Percentiles rank a stretch among this genome's conserved stretches.
phyloP scores from a whole-genome alignment of 2,113 vertebrate species.

The Heteronetta atricapilla region DNA sequence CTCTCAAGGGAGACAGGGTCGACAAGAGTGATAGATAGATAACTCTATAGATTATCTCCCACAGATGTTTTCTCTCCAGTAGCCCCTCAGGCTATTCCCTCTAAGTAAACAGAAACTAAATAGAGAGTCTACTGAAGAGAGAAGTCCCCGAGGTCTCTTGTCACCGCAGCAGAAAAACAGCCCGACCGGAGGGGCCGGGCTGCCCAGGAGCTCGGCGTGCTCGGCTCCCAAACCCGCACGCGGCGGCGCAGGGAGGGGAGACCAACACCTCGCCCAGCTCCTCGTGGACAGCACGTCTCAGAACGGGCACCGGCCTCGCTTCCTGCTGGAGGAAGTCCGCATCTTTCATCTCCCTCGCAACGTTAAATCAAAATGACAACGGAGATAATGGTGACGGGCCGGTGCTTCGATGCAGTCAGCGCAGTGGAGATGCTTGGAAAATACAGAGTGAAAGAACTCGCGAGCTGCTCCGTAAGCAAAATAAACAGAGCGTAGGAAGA shows the following conservation, averaged over 20 bases:
- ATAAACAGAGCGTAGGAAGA: neutral
- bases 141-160: constrained; percentile 68
- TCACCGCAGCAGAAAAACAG: constrained; percentile 38
- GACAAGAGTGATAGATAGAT: constrained; percentile 85
- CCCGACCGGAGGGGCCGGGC: neutral
- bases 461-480: neutral
- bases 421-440: neutral
- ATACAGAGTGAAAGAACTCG: neutral
- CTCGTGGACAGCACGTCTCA: neutral
- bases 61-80: constrained; percentile 86
- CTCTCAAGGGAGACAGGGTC: constrained; percentile 81
- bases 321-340: neutral
- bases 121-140: constrained; percentile 66
- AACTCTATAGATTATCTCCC: constrained; percentile 86
- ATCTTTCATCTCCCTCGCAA: neutral
- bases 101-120: constrained; percentile 88
- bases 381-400: neutral
- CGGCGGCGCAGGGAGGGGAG: too few relatives aligned
- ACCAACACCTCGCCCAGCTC: neutral
- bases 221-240: too few relatives aligned
- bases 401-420: fast-evolving
- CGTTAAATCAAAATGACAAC: neutral
- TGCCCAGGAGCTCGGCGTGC: neutral
- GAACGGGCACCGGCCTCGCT: neutral
- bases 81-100: constrained; percentile 79